Evolutionary conservation across 2,888 invertebrate genomes (phyloP), one percentile per base, ranked within the genome.

Genomic region (Busseola fusca): DNA sequence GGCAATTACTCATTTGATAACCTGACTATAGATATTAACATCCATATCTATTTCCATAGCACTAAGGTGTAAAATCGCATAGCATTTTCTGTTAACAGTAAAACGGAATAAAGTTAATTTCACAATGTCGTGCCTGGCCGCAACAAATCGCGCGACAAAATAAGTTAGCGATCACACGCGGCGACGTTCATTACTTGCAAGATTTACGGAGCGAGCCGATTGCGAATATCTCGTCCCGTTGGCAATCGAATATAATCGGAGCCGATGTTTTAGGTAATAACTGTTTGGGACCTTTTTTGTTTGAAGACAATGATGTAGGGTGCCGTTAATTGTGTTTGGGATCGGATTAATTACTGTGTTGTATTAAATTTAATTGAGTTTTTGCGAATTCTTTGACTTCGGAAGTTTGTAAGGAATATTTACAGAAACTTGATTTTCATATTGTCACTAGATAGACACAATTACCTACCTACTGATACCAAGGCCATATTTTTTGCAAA

Each of bases 131-230:
- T 94, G 95, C 88, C 89, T 84, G 85, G 85, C 74, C 84, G 86
- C 90, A 89, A 94, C 94, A 94, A 94, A 94, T 94, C 93, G 91
- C 87, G 84, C 74, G 84, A 78, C 87, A 85, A 90, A 93, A 93
- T 93, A 92, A 92, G 89, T 90, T 87, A 86, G 87, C 88, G 91
- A 88, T 88, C 93, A 90, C 94, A 94, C 91, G 94, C 93, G 89
- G 94, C 91, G 94, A 87, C 86, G 86, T 89, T 93, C 92, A 93
- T 95, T 95, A 93, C 90, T 78, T 72, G 68, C 75, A 81, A 94
- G 94, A 94, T 92, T 88, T 90, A 94, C 89, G 89, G 85, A 87
- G 80, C 65, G 76, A 60, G 78, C 76, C 89, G 88, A 90, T 91
- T 91, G 91, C 89, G 85, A 86, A 86, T 87, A 76, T 76, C 77